A percentile compares a stretch with the other conserved stretches of the same genome.
These are phyloP conservation scores for Phallusia fumigata DNA, from an alignment of 23 tunicate genomes.

Conservation along the genomic window DNA sequence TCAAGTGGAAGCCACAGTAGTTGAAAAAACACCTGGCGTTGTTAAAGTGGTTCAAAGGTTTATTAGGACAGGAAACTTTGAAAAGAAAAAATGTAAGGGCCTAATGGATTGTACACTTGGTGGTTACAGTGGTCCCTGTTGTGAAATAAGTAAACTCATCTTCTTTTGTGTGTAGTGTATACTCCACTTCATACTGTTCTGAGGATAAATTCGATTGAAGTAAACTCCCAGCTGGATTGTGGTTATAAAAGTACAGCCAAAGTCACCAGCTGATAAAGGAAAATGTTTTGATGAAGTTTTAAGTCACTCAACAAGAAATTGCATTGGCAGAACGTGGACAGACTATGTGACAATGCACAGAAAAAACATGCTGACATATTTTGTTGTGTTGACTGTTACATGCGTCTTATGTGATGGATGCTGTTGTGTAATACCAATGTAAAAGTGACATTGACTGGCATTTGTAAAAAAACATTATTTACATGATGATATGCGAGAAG, in stretches of 20 bases:
- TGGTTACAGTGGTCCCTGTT: not conserved
- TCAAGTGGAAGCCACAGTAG: slow-evolving; percentile 62
- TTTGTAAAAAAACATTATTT: too few species aligned
- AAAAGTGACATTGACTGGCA: too few species aligned
- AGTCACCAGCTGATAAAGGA: too few species aligned
- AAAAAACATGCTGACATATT: too few species aligned
- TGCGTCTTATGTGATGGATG: too few species aligned
- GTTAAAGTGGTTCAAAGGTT: slow-evolving; percentile 59
- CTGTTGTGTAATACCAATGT: too few species aligned
- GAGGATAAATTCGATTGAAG: slow-evolving; percentile 74
- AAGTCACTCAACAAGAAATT: too few species aligned
- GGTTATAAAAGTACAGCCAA: not conserved
- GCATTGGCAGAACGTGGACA: too few species aligned
- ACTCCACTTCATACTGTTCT: slow-evolving; percentile 55
- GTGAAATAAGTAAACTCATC: not conserved
- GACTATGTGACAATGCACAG: too few species aligned
- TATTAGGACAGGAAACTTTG: slow-evolving; percentile 35
- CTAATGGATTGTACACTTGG: not conserved
- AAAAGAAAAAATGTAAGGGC: slow-evolving; percentile 42
- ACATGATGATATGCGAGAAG: too few species aligned
- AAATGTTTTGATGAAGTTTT: too few species aligned
- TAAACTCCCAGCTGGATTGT: slow-evolving; percentile 17
- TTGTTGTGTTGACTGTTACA: too few species aligned
- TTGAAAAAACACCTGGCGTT: slow-evolving; percentile 82
- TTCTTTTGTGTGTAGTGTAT: slow-evolving; percentile 42